Base-by-base conservation (phyloP, 2,888 invertebrate genomes). In the Microctonus aethiopoides region DNA sequence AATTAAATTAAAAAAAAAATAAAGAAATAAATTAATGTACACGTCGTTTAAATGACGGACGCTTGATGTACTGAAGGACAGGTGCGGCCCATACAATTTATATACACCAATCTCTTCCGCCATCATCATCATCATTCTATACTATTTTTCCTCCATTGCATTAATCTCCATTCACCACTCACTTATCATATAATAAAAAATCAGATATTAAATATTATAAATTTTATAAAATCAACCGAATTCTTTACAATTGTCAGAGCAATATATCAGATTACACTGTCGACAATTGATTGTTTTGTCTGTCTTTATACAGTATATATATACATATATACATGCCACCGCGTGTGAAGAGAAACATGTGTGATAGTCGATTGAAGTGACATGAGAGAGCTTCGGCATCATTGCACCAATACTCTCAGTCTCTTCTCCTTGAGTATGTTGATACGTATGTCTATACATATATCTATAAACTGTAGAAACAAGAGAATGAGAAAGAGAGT, bases 41-140 rank as follows among this genome's bases (percentile, higher is more conserved):
- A 73, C 75, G 81, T 81, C 82, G 76, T 72, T 76, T 71, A 77
- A 71, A 78, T 84, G 84, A 84, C 78, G 82, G 82, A 83, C 82
- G 83, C 77, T 77, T 86, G 85, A 86, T 82, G 83, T 82, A 84
- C 83, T 79, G 80, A 77, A 80, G 77, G 82, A 84, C 86, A 86
- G 85, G 84, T 85, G 86, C 81, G 76, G 79, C 73, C 70, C 72
- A 60, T 74, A 46, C 46, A 46, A 46, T 46, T 46, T 46, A 46
- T 46, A 16, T 46, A 16, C 46, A n/a, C n/a, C 46, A 5, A 20
- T 73, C 68, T 71, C 70, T 67, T 24, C 34, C 70, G 39, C 51
- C 67, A 34, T 63, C 20, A 51, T 64, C 68, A 46, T 46, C 41
- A 41, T 41, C 46, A 46, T 46, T n/a, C n/a, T n/a, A n/a, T n/a